Conservation (phyloP, 2,113 vertebrate species). For the Numenius arquata region DNA sequence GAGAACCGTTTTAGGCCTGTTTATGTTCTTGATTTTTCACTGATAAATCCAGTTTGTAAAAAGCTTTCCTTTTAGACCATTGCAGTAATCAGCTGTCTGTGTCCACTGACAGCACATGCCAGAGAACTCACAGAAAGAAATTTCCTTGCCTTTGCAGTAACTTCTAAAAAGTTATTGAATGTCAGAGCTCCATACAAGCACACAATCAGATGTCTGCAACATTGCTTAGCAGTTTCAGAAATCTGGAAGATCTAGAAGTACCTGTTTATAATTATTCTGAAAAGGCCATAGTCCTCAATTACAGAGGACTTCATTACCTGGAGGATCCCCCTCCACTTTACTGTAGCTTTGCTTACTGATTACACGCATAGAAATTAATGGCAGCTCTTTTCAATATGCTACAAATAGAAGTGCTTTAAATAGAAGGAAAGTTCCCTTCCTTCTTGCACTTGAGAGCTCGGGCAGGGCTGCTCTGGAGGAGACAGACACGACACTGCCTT, state of each 20-base stretch:
- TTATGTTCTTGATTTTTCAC: background rate
- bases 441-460: background rate
- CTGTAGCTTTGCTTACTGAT: background rate
- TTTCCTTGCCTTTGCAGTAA: background rate
- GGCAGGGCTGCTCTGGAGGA: background rate
- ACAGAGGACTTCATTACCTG: background rate
- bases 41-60: background rate
- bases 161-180: background rate
- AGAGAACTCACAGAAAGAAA: background rate
- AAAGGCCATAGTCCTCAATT: background rate
- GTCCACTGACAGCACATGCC: background rate
- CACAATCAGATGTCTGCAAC: background rate
- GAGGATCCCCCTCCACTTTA: background rate
- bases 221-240: background rate
- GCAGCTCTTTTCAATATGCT: background rate
- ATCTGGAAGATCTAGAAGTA: background rate
- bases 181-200: background rate
- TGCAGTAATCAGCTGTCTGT: background rate
- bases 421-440: conserved; percentile 21
- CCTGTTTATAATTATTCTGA: background rate
- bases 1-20: background rate
- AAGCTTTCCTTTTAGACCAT: background rate
- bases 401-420: conserved; percentile 37
- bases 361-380: background rate
- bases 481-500: background rate